Base-by-base conservation (phyloP, 2,113 vertebrate genomes). In the Verasper variegatus region DNA sequence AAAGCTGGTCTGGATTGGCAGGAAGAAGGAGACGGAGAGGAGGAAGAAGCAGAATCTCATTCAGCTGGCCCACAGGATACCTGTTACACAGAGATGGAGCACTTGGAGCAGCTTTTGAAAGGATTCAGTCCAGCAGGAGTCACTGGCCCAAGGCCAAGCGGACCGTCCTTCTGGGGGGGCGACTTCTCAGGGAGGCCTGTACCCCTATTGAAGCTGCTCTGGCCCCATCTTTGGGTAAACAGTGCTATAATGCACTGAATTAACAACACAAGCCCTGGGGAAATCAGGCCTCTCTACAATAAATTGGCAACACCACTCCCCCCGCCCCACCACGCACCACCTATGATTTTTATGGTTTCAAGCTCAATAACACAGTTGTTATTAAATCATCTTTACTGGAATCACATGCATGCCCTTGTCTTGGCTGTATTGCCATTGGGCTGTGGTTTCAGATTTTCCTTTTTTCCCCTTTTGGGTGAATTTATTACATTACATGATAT, bases 1-100 rank as follows among this genome's bases (percentile, higher is more conserved):
- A 95, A 95, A 95, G 86, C 91, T 91, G 94, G 92, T 80, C 82
- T 92, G 94, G 93, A 94, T 64, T 68, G 14, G 12, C 68, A 78
- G 77, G 78, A 81, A 74, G 54, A 76, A 74, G 74, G 79, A 60
- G 76, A 82, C 8, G n/a, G 4, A 37, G 49, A 61, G 35, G 49
- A 66, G 60, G 71, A 70, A 26, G 82, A 58, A 14, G 75, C 51
- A 31, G 59, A 52, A 63, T 37, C 55, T 60, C 51, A 42, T 63
- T 58, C 37, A 55, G 75, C 31, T 2, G 11, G 58, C 71, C 81
- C 69, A 9, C 66, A 66, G 71, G 76, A 78, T 63, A 76, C 62
- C 47, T 68, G 79, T 65, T 65, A 65, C 61, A 54, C 35, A 15
- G 74, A 49, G 72, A 67, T 64, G 65, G 82, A 77, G 77, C 57